A percentile compares a stretch with the other conserved stretches of the same genome.
phyloP scores from a whole-genome alignment of 2,888 invertebrate genomes.

The Apeira syringaria region DNA sequence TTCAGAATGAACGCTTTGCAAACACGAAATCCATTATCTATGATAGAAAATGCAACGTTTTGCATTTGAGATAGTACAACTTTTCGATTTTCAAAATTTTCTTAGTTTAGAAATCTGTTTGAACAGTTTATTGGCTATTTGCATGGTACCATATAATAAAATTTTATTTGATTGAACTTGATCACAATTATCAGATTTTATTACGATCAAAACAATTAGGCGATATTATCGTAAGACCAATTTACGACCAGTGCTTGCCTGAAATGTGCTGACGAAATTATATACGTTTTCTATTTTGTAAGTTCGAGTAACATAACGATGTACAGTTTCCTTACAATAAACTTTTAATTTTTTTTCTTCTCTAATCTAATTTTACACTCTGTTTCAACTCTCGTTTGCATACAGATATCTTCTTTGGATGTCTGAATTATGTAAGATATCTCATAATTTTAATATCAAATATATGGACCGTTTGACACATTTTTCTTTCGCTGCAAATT shows the following conservation, averaged over 20 bases:
- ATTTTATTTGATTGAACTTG: conserved; percentile 38
- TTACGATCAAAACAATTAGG: too few relatives aligned
- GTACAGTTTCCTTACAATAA: conserved; percentile 44
- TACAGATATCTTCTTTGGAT: conserved; percentile 71
- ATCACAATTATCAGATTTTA: conserved; percentile 30
- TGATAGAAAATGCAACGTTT: conserved; percentile 34
- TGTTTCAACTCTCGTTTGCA: conserved; percentile 70
- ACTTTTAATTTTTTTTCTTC: conserved; percentile 33
- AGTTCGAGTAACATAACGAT: conserved; percentile 47
- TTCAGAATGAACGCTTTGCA: conserved; percentile 68
- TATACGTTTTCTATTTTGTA: conserved; percentile 53
- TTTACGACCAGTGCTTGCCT: conserved; percentile 60
- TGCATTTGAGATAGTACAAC: conserved; percentile 31
- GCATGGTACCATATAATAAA: conserved; percentile 55
- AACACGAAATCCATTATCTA: conserved; percentile 47
- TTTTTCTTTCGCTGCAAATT: conserved; percentile 23
- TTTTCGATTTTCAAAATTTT: conserved; percentile 36
- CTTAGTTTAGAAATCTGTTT: conserved; percentile 43
- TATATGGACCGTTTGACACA: conserved; percentile 47
- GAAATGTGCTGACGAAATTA: too few relatives aligned
- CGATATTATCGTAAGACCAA: conserved; percentile 38
- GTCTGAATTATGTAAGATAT: conserved; percentile 69
- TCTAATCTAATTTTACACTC: conserved; percentile 57
- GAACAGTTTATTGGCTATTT: conserved; percentile 54
- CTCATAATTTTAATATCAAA: conserved; percentile 49